These are phyloP conservation scores for Eulimnadia texana DNA, from an alignment of 1,140 invertebrate genomes.

Conservation along the genomic window DNA sequence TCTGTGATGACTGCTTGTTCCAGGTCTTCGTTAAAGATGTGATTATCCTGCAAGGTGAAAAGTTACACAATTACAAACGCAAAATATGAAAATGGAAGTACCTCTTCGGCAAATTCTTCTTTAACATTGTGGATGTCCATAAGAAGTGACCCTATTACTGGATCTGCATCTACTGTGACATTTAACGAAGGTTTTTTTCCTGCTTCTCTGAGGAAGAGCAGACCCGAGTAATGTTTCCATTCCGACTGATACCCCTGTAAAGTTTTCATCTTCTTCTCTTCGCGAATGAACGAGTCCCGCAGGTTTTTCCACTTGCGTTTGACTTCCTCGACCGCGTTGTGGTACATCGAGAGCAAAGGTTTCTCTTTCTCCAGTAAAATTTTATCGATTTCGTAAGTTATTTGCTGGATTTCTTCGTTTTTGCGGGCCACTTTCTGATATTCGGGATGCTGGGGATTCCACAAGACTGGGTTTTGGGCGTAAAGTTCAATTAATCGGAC, in stretches of 20 bases:
- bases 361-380: neutral
- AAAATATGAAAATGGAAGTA: too few species aligned
- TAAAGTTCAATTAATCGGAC: neutral
- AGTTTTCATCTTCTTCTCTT: neutral
- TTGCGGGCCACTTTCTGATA: neutral
- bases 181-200: neutral
- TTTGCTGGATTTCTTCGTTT: neutral
- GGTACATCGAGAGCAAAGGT: neutral
- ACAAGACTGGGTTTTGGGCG: neutral
- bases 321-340: neutral
- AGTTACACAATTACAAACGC: too few species aligned
- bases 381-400: neutral
- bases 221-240: neutral
- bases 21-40: neutral
- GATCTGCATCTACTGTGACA: neutral
- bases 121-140: neutral
- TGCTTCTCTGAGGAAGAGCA: neutral
- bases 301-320: neutral
- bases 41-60: too few species aligned
- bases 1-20: neutral
- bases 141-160: neutral
- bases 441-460: neutral
- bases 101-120: too few species aligned
- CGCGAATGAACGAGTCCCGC: neutral
- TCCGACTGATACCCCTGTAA: neutral